Evolutionary conservation across 1,140 invertebrate genomes (phyloP), one percentile per base, ranked within the genome.

Genomic region (Apis laboriosa): DNA sequence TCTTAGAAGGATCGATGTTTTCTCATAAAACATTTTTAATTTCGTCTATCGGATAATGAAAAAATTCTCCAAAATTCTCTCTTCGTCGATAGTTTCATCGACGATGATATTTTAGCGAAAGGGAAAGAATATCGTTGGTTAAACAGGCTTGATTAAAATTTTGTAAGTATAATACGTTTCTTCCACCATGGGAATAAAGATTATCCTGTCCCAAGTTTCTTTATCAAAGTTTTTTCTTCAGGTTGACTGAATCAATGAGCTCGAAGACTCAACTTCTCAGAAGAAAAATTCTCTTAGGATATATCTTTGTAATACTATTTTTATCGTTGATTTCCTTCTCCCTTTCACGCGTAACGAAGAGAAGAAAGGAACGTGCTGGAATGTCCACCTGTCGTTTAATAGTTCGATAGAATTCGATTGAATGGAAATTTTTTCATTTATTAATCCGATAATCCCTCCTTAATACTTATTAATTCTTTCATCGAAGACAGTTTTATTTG

Each of bases 141-240:
- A 49, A 66, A 21, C 34, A 9, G 15, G 53, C 15, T 68, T 77
- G 64, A 77, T 77, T 68, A 67, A 77, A 68, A 58, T 58, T 77
- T 55, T 19, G 34, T 43, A 9, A 17, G 9, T 19, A 34, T 68
- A 15, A 68, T 0, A 43, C 11, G 21, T 58, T 3, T n/a, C 34
- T 19, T 77, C 43, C 8, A 5, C 13, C 49, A 13, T 11, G 34
- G 43, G 2, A n/a, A 21, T 19, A 77, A 77, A 15, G 61, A 67
- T 67, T 66, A 56, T 67, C 19, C 24, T 17, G 21, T 7, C n/a
- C 28, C 17, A 12, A 77, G 13, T 67, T 24, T 51, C 13, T 58
- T 58, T 49, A 77, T 49, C 17, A 12, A 56, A 68, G 21, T 67
- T 77, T 66, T n/a, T 28, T 13, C 28, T 49, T 24, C 51, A 43